Base-by-base conservation (phyloP, 2,797 vertebrate genomes). In the Toxotes lorentzi region DNA sequence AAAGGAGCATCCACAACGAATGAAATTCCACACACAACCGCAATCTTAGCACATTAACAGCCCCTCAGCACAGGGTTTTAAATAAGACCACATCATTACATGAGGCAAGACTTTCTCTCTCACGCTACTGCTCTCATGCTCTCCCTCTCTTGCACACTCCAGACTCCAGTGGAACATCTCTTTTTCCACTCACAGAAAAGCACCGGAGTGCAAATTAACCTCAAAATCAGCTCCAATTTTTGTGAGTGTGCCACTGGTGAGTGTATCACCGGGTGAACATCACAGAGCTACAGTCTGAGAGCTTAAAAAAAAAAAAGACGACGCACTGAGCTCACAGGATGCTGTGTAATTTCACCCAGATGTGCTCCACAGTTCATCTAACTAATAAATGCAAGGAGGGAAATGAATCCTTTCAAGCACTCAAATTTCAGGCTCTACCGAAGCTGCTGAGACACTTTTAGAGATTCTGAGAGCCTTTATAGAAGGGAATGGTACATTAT, bases 271-370 rank as follows among this genome's bases (percentile, higher is more conserved):
- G 61, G 56, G 58, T 65, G 79, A 89, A 60, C 35, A 53, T 76
- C 76, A 53, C 76, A 75, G 62, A 64, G 75, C 61, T 67, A 70
- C 73, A 81, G 50, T 62, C 45, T 65, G 45, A 79, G 71, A 69
- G 77, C 72, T 69, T 78, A 2, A 6, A 16, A 43, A 73, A 53
- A 72, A 69, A 19, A 48, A 70, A 57, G 67, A 69, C 4, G 21
- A 67, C 50, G 45, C 72, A 80, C 76, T 53, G 60, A 86, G 84
- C 77, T 84, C 63, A 84, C 79, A 89, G 91, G 91, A 92, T 90
- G 91, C 80, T 78, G 88, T 82, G 82, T 94, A 93, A 95, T 92
- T 84, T 85, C 14, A 38, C 76, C 92, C 93, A 95, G 93, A 95
- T 94, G 92, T 91, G 82, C 73, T 59, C 73, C 79, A 84, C 74